Base-by-base conservation (phyloP, 2,888 invertebrate genomes). In the Alloplasta piceator region DNA sequence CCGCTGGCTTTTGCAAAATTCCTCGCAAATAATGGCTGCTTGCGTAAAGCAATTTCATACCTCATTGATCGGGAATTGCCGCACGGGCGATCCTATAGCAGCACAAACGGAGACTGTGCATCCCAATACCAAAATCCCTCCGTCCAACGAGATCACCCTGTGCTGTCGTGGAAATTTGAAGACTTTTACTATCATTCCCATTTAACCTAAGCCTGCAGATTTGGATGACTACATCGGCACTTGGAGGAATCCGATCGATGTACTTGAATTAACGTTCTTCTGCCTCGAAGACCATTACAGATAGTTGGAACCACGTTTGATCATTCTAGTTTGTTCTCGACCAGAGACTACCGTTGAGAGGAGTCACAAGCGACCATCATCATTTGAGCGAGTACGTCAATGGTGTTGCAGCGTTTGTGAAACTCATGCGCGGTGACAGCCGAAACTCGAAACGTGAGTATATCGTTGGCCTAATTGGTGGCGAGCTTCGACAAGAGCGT, bases 391-490 rank as follows among this genome's bases (percentile, higher is more conserved):
- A 67, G 38, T 26, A 55, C 41, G 14, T 39, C 63, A 73, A 64
- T 48, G 56, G 55, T 55, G 12, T 12, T 12, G 52, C 12, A 12
- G 52, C 14, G 50, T 39, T 67, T 39, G 66, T 84, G 79, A 85
- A 60, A 41, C 26, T 26, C 52, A 78, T 48, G 56, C 63, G 63
- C 60, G 58, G 63, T 50, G 66, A 38, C 16, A 14, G 64, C 60
- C 46, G 68, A 43, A 46, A 74, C 74, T 14, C 83, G 68, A 38
- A 46, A 74, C 74, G 12, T 83, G 83, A 85, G 87, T 86, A 85
- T 26, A 26, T 88, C 87, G 87, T 88, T 89, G 87, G 87, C 86
- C 87, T 89, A 90, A 90, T 90, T 89, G 90, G 90, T 85, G 86
- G 86, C 82, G 86, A 86, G 86, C 36, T 50, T n/a, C 12, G 86